Evolutionary conservation across 2,888 invertebrate genomes (phyloP), one percentile per base, ranked within the genome.

Genomic region (Patella depressa): DNA sequence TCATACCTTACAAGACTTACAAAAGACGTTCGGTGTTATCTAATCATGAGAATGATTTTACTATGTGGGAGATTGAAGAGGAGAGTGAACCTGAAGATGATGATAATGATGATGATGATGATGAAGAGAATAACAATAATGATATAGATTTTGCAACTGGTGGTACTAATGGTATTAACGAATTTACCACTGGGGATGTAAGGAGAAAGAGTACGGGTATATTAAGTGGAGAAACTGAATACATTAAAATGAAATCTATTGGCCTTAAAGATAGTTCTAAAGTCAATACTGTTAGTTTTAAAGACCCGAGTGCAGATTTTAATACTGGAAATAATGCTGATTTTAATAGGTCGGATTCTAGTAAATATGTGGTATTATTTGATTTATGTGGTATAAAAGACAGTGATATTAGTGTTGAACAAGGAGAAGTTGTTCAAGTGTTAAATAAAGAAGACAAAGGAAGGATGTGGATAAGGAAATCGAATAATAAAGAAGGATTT

Each of bases 351-450:
- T 96, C 96, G 89, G 96, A 96, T 1, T 96, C 96, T 0, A 97
- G 97, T 1, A 94, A 97, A 71, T 98, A 96, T 89, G 96, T 98
- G 82, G 97, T 97, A 0, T 93, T 98, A 19, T 98, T 97, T 92
- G 96, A 97, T 0, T 98, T 98, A 90, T 95, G 96, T 65, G 97
- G 97, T 0, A 92, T 97, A 57, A 97, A 98, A 90, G 98, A 98
- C 90, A 97, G 98, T 88, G 98, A 98, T 91, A 95, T 98, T 0
- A 96, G 96, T 65, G 98, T 98, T 1, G 96, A 97, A 88, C 93
- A 97, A 73, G 98, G 98, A 0, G 98, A 98, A 91, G 96, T 98
- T 92, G 97, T 98, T n/a, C 97, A 97, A 78, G 96, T 98, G 17
- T 92, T 98, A 15, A 98, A 98, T 92, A 94, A 96, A 88, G 98